Percentiles rank a stretch among this genome's conserved stretches.
Conservation (phyloP, 2,797 vertebrate species). For the Microcaecilia unicolor region DNA sequence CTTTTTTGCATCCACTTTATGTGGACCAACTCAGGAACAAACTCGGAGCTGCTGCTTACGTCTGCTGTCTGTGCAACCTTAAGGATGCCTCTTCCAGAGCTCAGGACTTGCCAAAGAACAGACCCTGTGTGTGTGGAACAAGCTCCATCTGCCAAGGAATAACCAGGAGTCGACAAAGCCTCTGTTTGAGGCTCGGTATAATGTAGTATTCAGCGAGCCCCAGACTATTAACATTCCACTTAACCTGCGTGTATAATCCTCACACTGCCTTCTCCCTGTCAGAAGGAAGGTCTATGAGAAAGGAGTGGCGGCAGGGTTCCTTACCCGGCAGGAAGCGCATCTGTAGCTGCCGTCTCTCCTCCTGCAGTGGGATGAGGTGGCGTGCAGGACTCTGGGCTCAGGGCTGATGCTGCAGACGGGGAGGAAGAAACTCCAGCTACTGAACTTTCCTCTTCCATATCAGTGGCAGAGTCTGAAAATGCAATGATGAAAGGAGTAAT, state of each 20-base stretch:
- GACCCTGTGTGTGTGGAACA: too few relatives aligned
- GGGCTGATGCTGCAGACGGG: fast-evolving
- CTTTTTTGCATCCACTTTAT: too few relatives aligned
- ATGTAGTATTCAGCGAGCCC: constrained; percentile 19
- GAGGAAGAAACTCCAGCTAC: not conserved
- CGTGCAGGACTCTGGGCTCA: not conserved
- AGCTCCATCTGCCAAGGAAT: too few relatives aligned
- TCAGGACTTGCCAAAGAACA: too few relatives aligned
- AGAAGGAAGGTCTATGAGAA: not conserved
- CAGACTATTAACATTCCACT: constrained; percentile 6
- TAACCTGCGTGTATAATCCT: constrained; percentile 10
- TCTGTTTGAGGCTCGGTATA: constrained; percentile 2
- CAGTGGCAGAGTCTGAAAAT: constrained; percentile 51
- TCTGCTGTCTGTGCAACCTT: too few relatives aligned
- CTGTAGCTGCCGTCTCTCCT: constrained; percentile 41
- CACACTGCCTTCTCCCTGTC: not conserved
- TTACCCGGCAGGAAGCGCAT: constrained; percentile 81
- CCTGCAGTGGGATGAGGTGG: constrained; percentile 19
- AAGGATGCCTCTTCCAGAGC: too few relatives aligned
- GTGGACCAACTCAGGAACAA: too few relatives aligned
- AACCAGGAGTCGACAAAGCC: too few relatives aligned
- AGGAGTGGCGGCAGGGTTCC: too few relatives aligned
- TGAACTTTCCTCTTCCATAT: constrained; percentile 44
- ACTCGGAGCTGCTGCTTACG: too few relatives aligned
- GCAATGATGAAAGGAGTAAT: constrained; percentile 1